Conservation (phyloP, 2,113 vertebrate species). For the Alosa alosa region DNA sequence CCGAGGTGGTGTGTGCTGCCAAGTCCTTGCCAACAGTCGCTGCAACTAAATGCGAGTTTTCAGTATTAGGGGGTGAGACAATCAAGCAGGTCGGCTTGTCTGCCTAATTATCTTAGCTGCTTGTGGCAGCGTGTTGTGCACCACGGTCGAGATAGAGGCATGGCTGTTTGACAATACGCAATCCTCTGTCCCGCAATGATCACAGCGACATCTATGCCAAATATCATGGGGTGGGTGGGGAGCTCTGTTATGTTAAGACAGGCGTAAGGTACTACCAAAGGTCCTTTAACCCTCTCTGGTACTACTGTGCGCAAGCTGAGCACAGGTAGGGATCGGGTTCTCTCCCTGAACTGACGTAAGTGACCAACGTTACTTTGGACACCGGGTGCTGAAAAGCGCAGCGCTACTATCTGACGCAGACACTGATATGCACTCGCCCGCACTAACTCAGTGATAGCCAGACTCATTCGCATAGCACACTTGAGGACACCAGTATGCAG, state of each 20-base stretch:
- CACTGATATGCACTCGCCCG: not conserved
- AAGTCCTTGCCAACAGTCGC: not conserved
- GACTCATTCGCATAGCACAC: not conserved
- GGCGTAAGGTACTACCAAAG: not conserved
- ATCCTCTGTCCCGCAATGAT: not conserved
- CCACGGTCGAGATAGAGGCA: not conserved
- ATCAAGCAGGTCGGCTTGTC: not conserved
- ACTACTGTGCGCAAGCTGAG: not conserved
- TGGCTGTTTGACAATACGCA: not conserved
- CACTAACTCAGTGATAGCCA: not conserved
- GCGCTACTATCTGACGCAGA: conserved; percentile 3
- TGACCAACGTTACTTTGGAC: not conserved
- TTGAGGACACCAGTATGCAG: not conserved
- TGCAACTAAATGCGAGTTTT: not conserved
- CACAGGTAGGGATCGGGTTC: not conserved
- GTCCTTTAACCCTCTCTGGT: too few relatives aligned
- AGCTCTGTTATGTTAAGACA: not conserved
- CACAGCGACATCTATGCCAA: not conserved
- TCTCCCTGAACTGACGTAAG: conserved; percentile 1
- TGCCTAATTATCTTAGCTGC: not conserved
- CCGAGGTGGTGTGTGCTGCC: not conserved
- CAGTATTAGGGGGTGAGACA: not conserved
- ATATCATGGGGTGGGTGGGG: not conserved
- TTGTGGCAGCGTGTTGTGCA: not conserved
- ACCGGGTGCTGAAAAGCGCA: conserved; percentile 1